A percentile compares a stretch with the other conserved stretches of the same genome.
phyloP scores from a whole-genome alignment of 2,888 invertebrate species.

The Selenia dentaria region DNA sequence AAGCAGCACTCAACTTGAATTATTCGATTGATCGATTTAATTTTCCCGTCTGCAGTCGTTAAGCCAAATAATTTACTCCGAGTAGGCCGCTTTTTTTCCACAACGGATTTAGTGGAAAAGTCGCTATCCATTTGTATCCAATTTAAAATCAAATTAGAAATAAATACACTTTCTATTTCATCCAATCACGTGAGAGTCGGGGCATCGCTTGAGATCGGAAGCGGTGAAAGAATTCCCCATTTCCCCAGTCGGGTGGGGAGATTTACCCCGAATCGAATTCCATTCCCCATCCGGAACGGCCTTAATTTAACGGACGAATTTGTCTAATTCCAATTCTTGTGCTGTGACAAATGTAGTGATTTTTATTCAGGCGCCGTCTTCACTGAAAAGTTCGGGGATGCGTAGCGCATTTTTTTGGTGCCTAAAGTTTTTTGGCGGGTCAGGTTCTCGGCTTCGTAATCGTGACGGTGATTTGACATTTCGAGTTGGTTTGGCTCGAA shows the following conservation, averaged over 20 bases:
- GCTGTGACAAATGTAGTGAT: constrained; percentile 81
- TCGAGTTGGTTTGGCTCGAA: neutral
- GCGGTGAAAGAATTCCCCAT: constrained; percentile 62
- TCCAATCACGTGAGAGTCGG: constrained; percentile 72
- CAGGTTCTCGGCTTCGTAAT: too few species aligned
- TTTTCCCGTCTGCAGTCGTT: constrained; percentile 53
- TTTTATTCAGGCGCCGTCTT: constrained; percentile 68
- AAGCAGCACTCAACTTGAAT: constrained; percentile 35
- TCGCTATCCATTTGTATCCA: constrained; percentile 75
- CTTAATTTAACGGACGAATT: constrained; percentile 83
- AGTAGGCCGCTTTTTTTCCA: constrained; percentile 45
- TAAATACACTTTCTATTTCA: constrained; percentile 77
- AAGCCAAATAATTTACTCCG: constrained; percentile 61
- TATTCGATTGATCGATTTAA: constrained; percentile 60
- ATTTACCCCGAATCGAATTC: constrained; percentile 81
- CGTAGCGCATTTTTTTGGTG: constrained; percentile 39
- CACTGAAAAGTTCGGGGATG: constrained; percentile 41
- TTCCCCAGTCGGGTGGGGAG: constrained; percentile 62
- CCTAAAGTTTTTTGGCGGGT: constrained; percentile 16
- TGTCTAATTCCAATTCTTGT: constrained; percentile 83
- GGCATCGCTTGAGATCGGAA: constrained; percentile 55
- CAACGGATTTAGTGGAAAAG: constrained; percentile 61
- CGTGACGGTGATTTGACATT: constrained; percentile 15
- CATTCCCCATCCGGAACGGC: constrained; percentile 67
- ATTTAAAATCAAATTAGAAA: constrained; percentile 81